These are phyloP conservation scores for Heliconius sara DNA, from an alignment of 2,888 invertebrate species.

Conservation along the genomic window DNA sequence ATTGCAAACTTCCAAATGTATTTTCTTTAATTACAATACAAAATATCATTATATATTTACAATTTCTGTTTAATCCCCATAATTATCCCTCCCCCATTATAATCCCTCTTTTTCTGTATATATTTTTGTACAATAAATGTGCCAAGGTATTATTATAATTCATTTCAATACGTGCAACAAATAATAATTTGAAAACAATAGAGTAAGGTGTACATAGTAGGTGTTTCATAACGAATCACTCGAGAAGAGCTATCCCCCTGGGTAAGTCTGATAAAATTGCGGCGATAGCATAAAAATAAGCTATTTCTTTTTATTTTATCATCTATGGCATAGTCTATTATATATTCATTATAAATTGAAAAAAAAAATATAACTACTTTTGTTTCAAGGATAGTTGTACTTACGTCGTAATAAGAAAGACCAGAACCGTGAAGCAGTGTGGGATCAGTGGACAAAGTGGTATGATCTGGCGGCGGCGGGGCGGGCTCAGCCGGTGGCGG, in stretches of 20 bases:
- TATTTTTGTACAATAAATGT: not conserved
- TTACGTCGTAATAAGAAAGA: conserved; percentile 78
- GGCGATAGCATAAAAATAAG: not conserved
- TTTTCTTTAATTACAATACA: too few relatives aligned
- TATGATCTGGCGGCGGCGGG: conserved; percentile 65
- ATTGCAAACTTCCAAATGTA: too few relatives aligned
- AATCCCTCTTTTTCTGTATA: too few relatives aligned
- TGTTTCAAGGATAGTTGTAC: conserved; percentile 47
- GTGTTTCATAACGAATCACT: not conserved
- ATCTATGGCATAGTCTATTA: not conserved
- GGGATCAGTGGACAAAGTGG: conserved; percentile 66
- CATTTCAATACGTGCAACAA: not conserved
- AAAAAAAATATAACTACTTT: not conserved
- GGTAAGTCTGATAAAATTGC: not conserved
- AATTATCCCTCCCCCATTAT: too few relatives aligned
- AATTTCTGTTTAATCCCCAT: not conserved
- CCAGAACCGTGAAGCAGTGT: conserved; percentile 71
- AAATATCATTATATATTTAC: not conserved
- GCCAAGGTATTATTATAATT: not conserved
- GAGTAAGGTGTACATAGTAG: not conserved
- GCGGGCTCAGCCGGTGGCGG: conserved; percentile 70
- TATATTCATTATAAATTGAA: not conserved
- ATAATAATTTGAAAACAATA: conserved; percentile 15
- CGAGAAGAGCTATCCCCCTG: not conserved
- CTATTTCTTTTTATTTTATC: not conserved